Base-by-base conservation (phyloP, 2,888 invertebrate genomes). In the Ryuthela nishihirai region DNA sequence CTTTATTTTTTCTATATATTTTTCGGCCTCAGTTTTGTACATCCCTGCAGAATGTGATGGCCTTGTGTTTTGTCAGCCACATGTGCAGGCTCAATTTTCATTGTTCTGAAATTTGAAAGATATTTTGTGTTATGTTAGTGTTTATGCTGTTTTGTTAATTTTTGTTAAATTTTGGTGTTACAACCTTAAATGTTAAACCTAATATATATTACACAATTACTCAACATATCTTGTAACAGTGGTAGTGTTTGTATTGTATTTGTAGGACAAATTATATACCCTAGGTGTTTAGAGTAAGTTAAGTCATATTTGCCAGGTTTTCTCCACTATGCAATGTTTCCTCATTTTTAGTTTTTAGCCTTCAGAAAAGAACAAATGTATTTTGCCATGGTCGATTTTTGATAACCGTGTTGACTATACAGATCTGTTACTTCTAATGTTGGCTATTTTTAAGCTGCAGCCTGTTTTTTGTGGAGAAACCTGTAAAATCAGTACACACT, bases 341-440 rank as follows among this genome's bases (percentile, higher is more conserved):
- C 23, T 23, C 45, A 34, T 49, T 26, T 24, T 45, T 54, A 44
- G 4, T 46, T 55, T 38, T 44, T 47, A 54, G 36, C 44, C 35
- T 49, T 54, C 47, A 20, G 29, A 50, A 25, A 36, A 44, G 52
- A 52, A 53, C 47, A 62, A 44, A 55, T 62, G 44, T 60, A 52
- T 52, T 58, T 54, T 60, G 54, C 43, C 61, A 50, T 54, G 53
- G 40, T 45, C 35, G 40, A 48, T 44, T 62, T 62, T 62, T 62
- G 50, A 55, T 55, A 62, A 62, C 46, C 55, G 47, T 62, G 61
- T 62, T 55, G 47, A 55, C 49, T 55, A 49, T 56, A 54, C 49
- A 58, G 54, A 62, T 62, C 54, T 62, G 62, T 62, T 58, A 54
- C 48, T 61, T 53, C 53, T 45, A 39, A 24, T 53, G 53, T 56